Base-by-base conservation (phyloP, 2,797 vertebrate genomes). In the Columba guinea region DNA sequence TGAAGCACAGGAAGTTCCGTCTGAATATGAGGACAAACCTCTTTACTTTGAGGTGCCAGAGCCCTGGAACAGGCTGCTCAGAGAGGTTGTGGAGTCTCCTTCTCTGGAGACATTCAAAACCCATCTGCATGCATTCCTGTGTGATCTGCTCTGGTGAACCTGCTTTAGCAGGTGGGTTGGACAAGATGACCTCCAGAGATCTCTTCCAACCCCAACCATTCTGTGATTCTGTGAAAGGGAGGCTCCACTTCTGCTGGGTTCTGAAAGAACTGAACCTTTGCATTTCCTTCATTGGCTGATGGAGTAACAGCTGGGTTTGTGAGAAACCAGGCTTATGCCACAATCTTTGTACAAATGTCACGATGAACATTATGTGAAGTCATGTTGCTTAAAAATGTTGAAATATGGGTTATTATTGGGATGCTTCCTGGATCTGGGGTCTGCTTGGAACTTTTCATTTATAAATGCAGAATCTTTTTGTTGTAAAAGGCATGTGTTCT, bases 321-420 rank as follows among this genome's bases (percentile, higher is more conserved):
- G 16, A 17, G 13, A 23, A 44, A 5, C 1, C 11, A 2, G 46
- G 46, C 27, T 7, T 39, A 10, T n/a, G 20, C 11, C 24, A 2
- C 6, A 23, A 13, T 5, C 48, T 53, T 4, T 7, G 2, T 6
- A 2, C 2, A 12, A 5, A 4, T 8, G 35, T 6, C 3, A 2
- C 2, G 34, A 13, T n/a, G 37, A 32, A 9, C 5, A 3, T 5
- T 26, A 5, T 6, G 35, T 58, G 2, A 77, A 44, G 35, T 24
- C 17, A 3, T 1, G 11, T 48, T 10, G 0, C 30, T 59, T 59
- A 10, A 10, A 56, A 30, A 11, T 28, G 22, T 17, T 32, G 18
- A 34, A 8, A 12, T 14, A 5, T 4, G 3, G 6, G 10, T 27
- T 51, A 4, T n/a, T 84, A 8, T 11, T 23, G 16, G n/a, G 53